Base-by-base conservation (phyloP, 2,797 vertebrate species). In the Monodelphis domestica region DNA sequence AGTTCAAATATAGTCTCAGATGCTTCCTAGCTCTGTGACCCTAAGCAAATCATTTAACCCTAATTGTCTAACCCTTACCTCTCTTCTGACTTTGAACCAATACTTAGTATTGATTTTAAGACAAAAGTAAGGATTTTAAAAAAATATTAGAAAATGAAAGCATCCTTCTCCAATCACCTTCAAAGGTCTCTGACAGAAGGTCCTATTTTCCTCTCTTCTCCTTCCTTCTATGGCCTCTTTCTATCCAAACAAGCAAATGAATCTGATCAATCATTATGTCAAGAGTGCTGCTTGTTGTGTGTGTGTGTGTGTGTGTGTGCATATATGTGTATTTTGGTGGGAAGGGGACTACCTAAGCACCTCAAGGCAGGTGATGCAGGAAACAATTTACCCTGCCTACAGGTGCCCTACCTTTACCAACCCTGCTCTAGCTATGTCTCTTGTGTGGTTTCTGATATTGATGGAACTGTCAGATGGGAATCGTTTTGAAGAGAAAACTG, bases 361-460 rank as follows among this genome's bases (percentile, higher is more conserved):
- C n/a, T 78, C 63, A 45, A 78, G 6, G 17, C 63, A 78, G 63
- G 70, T 24, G 21, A 45, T 50, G 38, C 30, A 26, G 38, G 84
- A 38, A 84, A 45, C 21, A 45, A 11, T 84, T 0, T 26, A 45
- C 21, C 0, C 2, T 54, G 12, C 53, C 56, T 59, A 10, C 1
- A 4, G 78, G 14, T 90, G 12, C 33, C 12, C 84, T 6, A 89
- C 28, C 12, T 9, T 33, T 54, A 84, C 53, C 24, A 87, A 12
- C 30, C 9, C 12, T 57, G n/a, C n/a, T 26, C 52, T 90, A n/a
- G n/a, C n/a, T n/a, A 30, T 89, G 90, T 15, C 1, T 93, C 29
- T 78, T 94, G 91, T 92, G 70, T 45, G 63, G 70, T 96, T 96
- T 96, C 89, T 94, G 63, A 29, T 88, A 95, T 94, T 95, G 93